Evolutionary conservation across 2,888 invertebrate species (phyloP), one percentile per base, ranked within the genome.

Genomic region (Drosophila borealis): DNA sequence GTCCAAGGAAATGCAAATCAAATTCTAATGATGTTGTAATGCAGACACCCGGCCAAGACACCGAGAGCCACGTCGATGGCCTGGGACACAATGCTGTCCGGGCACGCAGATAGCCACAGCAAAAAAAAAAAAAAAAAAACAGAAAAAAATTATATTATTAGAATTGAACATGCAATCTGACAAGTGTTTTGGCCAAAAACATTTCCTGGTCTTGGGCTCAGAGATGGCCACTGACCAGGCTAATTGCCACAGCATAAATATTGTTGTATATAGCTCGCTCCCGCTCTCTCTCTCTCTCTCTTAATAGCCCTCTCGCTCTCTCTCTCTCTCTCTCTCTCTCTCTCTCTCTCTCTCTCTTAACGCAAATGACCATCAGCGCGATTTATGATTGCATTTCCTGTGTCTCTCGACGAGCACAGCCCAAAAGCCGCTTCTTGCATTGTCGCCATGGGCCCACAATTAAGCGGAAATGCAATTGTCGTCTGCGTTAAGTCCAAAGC

Each of bases 141-240:
- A 74, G 76, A 29, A 33, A 78, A 82, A 84, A 83, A 85, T 90
- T 89, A 87, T 84, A 90, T 89, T 91, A 90, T 90, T 91, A 90
- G 88, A 81, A 79, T 86, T 91, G 85, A 87, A 89, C 90, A 90
- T 89, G 90, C 90, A 84, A 90, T 91, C 90, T 88, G 91, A 90
- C 90, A 90, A 91, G 91, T 91, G 89, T 87, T 86, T 77, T 66
- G 55, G 70, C 63, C 64, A 55, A 80, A 29, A 84, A 75, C 86
- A 63, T 77, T 88, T 88, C 88, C 88, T 83, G 90, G 90, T 74
- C 68, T 68, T 11, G 14, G 42, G 19, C 61, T 60, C 36, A 48
- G 44, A 59, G 49, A 37, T 77, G 64, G 68, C 72, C 70, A 78
- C 66, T 80, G 80, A 75, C 69, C 84, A 68, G 72, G 67, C 89